Conservation (phyloP, 2,888 invertebrate genomes). For the Brachycybe producta region DNA sequence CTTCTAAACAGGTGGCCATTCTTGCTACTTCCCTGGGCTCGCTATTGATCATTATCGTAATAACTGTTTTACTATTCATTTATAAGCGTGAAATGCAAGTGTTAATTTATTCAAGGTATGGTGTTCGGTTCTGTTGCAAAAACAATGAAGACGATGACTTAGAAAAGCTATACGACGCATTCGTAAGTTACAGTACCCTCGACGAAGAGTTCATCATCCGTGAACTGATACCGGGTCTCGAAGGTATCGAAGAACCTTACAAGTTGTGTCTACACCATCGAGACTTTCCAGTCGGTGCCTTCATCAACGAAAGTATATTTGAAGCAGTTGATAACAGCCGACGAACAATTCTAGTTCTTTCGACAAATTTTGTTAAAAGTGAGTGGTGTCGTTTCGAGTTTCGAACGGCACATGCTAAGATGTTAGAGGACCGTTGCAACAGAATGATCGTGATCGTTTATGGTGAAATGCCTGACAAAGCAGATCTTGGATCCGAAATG, state of each 20-base stretch:
- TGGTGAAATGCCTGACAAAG: slow-evolving; percentile 67
- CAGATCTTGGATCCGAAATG: slow-evolving; percentile 75
- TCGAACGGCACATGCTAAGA: slow-evolving; percentile 73
- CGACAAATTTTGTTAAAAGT: slow-evolving; percentile 75
- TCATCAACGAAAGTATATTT: slow-evolving; percentile 72
- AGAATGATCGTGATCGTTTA: slow-evolving; percentile 68
- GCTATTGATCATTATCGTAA: not conserved
- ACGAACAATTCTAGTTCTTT: slow-evolving; percentile 72
- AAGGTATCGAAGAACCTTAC: slow-evolving; percentile 67
- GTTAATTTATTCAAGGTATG: slow-evolving; percentile 68
- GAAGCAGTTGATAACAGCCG: slow-evolving; percentile 73
- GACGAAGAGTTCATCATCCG: slow-evolving; percentile 77
- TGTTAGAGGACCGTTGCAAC: slow-evolving; percentile 59
- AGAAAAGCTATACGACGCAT: slow-evolving; percentile 80
- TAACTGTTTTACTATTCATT: not conserved
- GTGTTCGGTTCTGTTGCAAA: slow-evolving; percentile 54
- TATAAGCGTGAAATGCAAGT: slow-evolving; percentile 44
- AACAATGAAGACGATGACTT: slow-evolving; percentile 47
- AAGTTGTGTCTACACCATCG: slow-evolving; percentile 73
- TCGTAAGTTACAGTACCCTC: slow-evolving; percentile 76
- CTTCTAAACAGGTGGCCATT: slow-evolving; percentile 39
- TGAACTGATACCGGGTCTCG: slow-evolving; percentile 64
- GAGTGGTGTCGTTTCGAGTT: slow-evolving; percentile 85
- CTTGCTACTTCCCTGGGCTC: slow-evolving; percentile 57
- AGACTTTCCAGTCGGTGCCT: slow-evolving; percentile 62